Conservation (phyloP, 64 coral and sea anemone genomes). For the Acropora tenuis region DNA sequence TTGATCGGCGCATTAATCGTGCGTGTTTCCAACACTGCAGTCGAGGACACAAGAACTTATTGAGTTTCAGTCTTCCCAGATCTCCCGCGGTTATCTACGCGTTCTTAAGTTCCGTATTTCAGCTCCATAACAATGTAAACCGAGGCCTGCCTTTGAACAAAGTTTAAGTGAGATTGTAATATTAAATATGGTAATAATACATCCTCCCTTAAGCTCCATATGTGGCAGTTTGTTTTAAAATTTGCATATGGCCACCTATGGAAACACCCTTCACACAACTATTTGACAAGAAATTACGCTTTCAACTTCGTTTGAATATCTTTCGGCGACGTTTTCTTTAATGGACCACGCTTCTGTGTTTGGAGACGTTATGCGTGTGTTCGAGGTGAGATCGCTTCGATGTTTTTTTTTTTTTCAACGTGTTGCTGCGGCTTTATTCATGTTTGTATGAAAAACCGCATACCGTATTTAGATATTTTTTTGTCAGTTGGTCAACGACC, state of each 20-base stretch:
- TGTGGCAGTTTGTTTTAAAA: neutral
- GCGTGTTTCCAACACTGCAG: no score
- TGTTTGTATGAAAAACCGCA: no score
- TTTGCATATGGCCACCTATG: slow-evolving; percentile 8
- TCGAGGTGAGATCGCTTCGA: neutral
- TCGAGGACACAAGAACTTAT: no score
- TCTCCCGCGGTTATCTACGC: no score
- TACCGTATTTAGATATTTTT: no score
- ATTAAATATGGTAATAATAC: neutral
- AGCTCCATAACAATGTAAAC: neutral
- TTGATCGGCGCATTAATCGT: no score
- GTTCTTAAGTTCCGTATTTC: neutral
- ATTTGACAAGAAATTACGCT: neutral
- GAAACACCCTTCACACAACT: neutral
- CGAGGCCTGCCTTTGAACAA: neutral
- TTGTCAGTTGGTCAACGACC: no score
- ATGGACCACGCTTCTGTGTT: neutral
- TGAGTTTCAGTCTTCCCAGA: no score
- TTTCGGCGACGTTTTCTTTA: neutral
- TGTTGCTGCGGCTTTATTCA: no score
- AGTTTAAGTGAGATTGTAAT: neutral
- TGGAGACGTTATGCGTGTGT: neutral
- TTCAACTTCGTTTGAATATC: neutral
- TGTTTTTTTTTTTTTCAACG: no score
- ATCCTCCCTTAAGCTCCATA: no score